Evolutionary conservation across 2,888 invertebrate genomes (phyloP), one percentile per base, ranked within the genome.

Genomic region (Macrophya annulata): DNA sequence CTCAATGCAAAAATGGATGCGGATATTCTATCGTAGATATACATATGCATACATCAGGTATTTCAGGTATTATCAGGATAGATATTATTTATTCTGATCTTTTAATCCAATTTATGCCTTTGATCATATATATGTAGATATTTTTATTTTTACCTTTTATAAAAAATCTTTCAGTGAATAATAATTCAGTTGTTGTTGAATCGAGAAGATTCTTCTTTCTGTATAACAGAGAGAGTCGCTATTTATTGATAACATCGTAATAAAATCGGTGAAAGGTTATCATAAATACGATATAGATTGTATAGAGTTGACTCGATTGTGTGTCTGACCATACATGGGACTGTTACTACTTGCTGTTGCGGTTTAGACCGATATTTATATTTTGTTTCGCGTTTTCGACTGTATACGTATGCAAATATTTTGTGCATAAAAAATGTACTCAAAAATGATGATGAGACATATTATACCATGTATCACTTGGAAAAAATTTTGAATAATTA

Each of bases 401-500:
- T n/a, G 8, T 6, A 6, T n/a, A n/a, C 55, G n/a, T n/a, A n/a
- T 55, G 55, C 8, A n/a, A 55, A 55, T 55, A n/a, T 55, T 55
- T 4, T 2, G 8, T n/a, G n/a, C 8, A 55, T n/a, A 8, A 6
- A 55, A 6, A 8, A 55, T 55, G 55, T 55, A n/a, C 8, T 55
- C 8, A 55, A 55, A 17, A 55, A 55, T n/a, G n/a, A 0, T 8
- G 77, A 25, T 17, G 17, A 37, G 17, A 17, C n/a, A n/a, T n/a
- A n/a, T n/a, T 55, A 10, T 51, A 48, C 31, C 48, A 48, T 48
- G n/a, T 55, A 17, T 31, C 10, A 77, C 51, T 77, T 55, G n/a
- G n/a, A 77, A 55, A 37, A 77, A 77, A 43, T 0, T 51, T 77
- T 77, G 77, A 55, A 77, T 77, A 77, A 77, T 77, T 21, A 51